Conservation (phyloP, 2,113 vertebrate species). For the Psilopogon haemacephalus region DNA sequence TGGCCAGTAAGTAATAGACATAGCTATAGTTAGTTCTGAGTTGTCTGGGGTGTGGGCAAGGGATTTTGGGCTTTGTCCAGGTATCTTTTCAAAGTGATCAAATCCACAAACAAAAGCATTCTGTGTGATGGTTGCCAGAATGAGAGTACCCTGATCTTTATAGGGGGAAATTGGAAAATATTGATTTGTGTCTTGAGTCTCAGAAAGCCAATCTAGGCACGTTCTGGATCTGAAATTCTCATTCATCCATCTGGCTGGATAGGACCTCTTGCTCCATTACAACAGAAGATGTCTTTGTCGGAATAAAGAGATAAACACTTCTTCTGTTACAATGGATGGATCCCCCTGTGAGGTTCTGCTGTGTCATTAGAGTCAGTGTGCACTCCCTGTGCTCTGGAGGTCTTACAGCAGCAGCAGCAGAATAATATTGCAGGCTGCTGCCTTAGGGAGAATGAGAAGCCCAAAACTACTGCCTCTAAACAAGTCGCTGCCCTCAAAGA, state of each 20-base stretch:
- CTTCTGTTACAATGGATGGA: background rate
- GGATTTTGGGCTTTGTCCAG: background rate
- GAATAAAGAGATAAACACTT: background rate
- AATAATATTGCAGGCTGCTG: background rate
- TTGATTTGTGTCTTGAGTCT: background rate
- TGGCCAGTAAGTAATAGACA: background rate
- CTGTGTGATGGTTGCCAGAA: background rate
- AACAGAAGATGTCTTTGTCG: background rate
- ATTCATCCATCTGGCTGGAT: background rate
- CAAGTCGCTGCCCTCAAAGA: background rate
- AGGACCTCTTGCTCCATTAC: background rate
- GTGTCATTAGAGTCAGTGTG: background rate
- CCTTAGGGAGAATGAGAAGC: background rate
- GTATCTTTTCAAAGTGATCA: background rate
- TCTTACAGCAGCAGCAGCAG: background rate
- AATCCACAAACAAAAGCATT: background rate
- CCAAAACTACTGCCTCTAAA: background rate
- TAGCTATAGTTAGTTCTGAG: background rate
- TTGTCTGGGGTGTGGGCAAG: background rate
- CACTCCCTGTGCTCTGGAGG: background rate
- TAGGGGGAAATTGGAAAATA: conserved; percentile 1
- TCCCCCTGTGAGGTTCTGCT: background rate
- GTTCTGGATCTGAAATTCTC: background rate
- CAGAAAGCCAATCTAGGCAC: background rate
- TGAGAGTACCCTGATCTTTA: background rate